Conservation (phyloP, 2,888 invertebrate species). For the Himalopsyche anomala region DNA sequence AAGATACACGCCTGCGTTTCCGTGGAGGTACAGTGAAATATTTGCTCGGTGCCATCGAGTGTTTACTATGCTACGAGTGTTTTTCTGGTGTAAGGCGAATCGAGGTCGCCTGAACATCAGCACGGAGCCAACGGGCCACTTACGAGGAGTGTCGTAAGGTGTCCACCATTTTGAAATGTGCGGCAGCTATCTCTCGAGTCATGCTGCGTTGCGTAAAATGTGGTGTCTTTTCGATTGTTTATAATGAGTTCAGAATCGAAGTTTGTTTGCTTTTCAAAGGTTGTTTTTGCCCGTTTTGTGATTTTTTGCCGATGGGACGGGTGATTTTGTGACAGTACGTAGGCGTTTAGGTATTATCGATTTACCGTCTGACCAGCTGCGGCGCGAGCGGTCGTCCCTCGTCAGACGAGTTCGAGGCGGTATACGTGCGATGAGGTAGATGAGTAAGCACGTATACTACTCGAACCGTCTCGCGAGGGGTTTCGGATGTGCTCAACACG, state of each 20-base stretch:
- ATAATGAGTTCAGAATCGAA: not conserved
- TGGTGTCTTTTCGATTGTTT: constrained; percentile 6
- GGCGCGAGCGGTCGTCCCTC: constrained; percentile 40
- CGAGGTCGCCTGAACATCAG: constrained; percentile 63
- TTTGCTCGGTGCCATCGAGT: constrained; percentile 32
- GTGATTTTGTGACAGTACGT: constrained; percentile 55
- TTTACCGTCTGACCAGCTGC: constrained; percentile 56
- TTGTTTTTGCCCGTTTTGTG: constrained; percentile 3
- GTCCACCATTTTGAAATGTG: constrained; percentile 77
- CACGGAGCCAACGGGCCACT: constrained; percentile 75
- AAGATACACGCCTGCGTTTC: constrained; percentile 82
- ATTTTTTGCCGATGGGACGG: constrained; percentile 48
- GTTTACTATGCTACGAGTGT: constrained; percentile 69
- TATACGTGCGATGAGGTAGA: constrained; percentile 31
- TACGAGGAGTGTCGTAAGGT: constrained; percentile 79
- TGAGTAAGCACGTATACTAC: not conserved
- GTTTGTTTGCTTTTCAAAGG: constrained; percentile 46
- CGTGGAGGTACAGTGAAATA: constrained; percentile 77
- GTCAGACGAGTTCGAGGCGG: constrained; percentile 44
- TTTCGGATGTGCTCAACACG: constrained; percentile 21
- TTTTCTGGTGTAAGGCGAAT: constrained; percentile 70
- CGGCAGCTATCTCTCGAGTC: constrained; percentile 56
- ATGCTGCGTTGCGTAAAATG: constrained; percentile 48
- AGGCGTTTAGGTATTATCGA: constrained; percentile 61
- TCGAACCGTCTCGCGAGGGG: constrained; percentile 3